Evolutionary conservation across 1,140 invertebrate species (phyloP).

Genomic region (Holcopasites calliopsidis): DNA sequence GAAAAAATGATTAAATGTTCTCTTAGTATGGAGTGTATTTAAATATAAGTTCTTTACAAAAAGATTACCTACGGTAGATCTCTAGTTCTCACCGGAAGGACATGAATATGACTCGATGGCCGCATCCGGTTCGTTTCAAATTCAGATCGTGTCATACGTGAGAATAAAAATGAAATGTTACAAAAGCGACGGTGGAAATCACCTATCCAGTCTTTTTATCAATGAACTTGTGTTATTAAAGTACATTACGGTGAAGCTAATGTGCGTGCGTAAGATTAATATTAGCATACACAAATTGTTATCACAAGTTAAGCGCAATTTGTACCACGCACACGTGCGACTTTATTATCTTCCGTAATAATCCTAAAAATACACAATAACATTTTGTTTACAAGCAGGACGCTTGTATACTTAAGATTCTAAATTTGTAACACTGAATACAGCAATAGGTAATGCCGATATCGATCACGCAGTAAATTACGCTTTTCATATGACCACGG

Average conservation of each 20-base stretch:
- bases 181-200: neutral
- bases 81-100: neutral
- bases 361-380: neutral
- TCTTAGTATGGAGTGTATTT: neutral
- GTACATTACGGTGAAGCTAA: neutral
- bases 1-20: neutral
- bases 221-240: neutral
- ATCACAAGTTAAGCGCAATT: neutral
- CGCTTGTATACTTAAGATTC: neutral
- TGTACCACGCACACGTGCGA: neutral
- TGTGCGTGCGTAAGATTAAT: neutral
- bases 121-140: conserved; percentile 12
- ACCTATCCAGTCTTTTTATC: neutral
- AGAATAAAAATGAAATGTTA: neutral
- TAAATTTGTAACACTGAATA: neutral
- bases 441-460: neutral
- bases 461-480: neutral
- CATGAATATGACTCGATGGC: conserved; percentile 26
- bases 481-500: neutral
- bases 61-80: neutral
- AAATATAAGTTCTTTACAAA: no score
- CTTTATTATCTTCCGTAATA: neutral
- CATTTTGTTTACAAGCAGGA: neutral
- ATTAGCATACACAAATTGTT: neutral
- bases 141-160: conserved; percentile 23